These are phyloP conservation scores for Anas georgica DNA, from an alignment of 2,797 vertebrate species.

Conservation along the genomic window DNA sequence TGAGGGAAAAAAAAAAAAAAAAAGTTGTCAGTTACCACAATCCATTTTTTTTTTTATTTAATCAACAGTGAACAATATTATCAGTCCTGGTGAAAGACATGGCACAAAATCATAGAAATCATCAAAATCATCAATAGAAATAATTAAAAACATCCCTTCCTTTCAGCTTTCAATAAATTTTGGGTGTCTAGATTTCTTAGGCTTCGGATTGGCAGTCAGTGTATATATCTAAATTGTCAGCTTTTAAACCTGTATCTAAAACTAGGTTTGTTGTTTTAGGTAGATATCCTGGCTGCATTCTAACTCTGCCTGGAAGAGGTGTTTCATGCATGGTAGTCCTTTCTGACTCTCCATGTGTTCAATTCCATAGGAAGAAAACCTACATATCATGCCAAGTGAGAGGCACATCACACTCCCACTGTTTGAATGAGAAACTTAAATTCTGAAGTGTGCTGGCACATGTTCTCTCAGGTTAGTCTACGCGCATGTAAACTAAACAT, in stretches of 20 bases:
- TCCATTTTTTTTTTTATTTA: background rate
- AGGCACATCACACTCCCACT: background rate
- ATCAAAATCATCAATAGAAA: background rate
- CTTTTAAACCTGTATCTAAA: background rate
- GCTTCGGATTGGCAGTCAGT: background rate
- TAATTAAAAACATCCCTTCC: fast-evolving
- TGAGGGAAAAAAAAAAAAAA: background rate
- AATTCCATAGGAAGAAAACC: background rate
- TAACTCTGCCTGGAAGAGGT: background rate
- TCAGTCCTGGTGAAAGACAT: background rate
- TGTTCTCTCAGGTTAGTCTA: background rate
- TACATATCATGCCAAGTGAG: background rate
- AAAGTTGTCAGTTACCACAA: background rate
- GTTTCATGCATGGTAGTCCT: background rate
- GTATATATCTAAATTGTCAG: background rate
- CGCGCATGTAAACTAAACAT: background rate
- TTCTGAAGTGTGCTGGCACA: background rate
- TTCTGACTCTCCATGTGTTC: background rate
- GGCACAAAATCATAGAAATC: background rate
- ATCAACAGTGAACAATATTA: background rate
- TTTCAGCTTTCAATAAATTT: background rate
- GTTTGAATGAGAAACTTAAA: background rate
- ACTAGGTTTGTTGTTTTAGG: background rate
- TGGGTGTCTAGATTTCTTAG: background rate
- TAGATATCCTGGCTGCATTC: background rate